Base-by-base conservation (phyloP, 2,888 invertebrate genomes). In the Hypolimnas misippus region DNA sequence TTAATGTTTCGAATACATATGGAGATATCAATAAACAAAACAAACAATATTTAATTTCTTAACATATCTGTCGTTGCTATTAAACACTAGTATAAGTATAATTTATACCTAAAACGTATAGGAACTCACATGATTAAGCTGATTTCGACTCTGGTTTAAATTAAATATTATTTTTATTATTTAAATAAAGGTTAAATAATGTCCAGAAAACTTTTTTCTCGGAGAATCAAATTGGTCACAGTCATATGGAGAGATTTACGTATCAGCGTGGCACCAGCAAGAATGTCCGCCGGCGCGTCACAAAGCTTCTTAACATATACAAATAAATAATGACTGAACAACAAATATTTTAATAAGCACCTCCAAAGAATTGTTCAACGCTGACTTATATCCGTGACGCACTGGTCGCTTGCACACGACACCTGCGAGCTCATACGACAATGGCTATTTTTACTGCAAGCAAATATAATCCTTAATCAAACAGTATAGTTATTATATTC, bases 311-410 rank as follows among this genome's bases (percentile, higher is more conserved):
- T 78, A 72, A 75, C 84, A 78, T 86, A 85, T 87, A 90, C 90
- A 89, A 90, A 91, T 90, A 90, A 91, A 91, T 90, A 89, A 89
- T 81, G 77, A 79, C 83, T 77, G 84, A 88, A 91, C 89, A 89
- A 90, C 92, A 91, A 92, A 92, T 91, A 92, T 91, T 91, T 90
- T 91, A 91, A 89, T 91, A 91, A 90, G 86, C 89, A 87, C 81
- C 83, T 85, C 86, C 77, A 84, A 83, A 84, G 88, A 86, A 89
- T 87, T 86, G 84, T 86, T 85, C 81, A 82, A 84, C 84, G 83
- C 81, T 83, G 80, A 79, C 79, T 84, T 84, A 86, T 79, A 81
- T 80, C 83, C 84, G 82, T 84, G 86, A 85, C 87, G 81, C 83
- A 76, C 76, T 75, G 71, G 64, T 42, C 59, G 63, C 52, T 66